These are phyloP conservation scores for Drosophila lutescens DNA, from an alignment of 2,888 invertebrate species.

Conservation along the genomic window DNA sequence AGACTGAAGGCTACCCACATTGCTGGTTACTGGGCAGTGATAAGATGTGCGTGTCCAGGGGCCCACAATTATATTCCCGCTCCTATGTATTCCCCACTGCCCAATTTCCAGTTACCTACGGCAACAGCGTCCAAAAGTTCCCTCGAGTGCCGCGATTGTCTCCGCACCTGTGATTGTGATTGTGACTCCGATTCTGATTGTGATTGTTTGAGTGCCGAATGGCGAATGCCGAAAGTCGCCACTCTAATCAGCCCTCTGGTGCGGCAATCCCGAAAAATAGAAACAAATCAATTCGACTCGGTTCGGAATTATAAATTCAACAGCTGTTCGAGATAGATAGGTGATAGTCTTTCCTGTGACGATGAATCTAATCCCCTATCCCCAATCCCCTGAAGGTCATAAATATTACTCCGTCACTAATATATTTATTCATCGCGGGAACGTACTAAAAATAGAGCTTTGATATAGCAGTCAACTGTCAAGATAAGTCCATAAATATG, in stretches of 20 bases:
- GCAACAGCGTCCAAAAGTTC: constrained; percentile 25
- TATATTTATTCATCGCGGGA: constrained; percentile 5
- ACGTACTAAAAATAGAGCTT: neutral
- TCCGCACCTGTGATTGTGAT: constrained; percentile 8
- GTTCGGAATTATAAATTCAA: neutral
- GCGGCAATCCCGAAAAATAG: constrained; percentile 26
- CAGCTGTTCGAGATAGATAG: constrained; percentile 1
- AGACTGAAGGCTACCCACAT: constrained; percentile 24
- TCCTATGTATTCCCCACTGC: constrained; percentile 1
- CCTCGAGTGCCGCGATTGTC: constrained; percentile 27
- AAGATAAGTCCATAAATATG: constrained; percentile 22
- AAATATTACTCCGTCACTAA: constrained; percentile 3
- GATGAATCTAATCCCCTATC: constrained; percentile 8
- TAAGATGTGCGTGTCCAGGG: constrained; percentile 52
- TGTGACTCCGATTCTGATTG: neutral
- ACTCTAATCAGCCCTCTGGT: constrained; percentile 33
- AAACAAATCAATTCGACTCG: neutral
- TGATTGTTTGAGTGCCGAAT: neutral
- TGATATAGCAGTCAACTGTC: constrained; percentile 21
- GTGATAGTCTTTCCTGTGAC: neutral
- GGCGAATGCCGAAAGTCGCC: neutral
- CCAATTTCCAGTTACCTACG: constrained; percentile 37
- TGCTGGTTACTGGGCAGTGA: constrained; percentile 54
- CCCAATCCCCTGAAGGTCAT: constrained; percentile 5
- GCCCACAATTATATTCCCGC: neutral